Conservation (phyloP, 2,113 vertebrate species). For the Xenus cinereus region DNA sequence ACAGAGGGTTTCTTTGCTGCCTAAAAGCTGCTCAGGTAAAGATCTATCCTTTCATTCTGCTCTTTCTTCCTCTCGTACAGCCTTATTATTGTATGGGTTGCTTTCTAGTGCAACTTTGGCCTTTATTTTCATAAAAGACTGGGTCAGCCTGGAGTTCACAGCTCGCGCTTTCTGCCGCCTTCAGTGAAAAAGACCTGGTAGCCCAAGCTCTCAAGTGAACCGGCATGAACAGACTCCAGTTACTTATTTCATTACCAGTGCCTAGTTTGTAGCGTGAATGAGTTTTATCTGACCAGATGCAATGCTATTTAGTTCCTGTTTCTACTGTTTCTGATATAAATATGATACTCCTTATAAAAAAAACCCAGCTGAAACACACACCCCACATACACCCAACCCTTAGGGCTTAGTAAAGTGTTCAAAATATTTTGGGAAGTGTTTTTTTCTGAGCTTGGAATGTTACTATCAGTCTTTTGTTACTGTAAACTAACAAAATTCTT, state of each 20-base stretch:
- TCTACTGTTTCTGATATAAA: background rate
- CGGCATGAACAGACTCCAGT: background rate
- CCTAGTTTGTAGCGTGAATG: background rate
- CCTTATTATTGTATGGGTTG: background rate
- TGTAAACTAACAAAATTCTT: background rate
- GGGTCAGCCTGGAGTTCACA: background rate
- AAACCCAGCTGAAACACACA: rapidly evolving
- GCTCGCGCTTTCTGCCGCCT: background rate
- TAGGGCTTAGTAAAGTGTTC: background rate
- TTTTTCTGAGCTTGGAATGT: background rate
- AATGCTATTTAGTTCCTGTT: background rate
- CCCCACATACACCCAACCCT: too few relatives aligned
- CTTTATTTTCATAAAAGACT: background rate
- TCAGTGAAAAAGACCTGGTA: background rate
- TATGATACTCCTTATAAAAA: background rate
- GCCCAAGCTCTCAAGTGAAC: background rate
- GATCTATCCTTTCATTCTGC: background rate
- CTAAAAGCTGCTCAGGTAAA: background rate
- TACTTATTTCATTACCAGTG: background rate
- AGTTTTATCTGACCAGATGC: background rate
- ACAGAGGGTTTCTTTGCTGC: background rate
- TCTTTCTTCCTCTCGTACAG: background rate
- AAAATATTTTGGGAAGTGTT: background rate
- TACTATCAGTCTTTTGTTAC: background rate
- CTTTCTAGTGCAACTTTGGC: background rate